Conservation (phyloP, 2,888 invertebrate species). For the Blera fallax region DNA sequence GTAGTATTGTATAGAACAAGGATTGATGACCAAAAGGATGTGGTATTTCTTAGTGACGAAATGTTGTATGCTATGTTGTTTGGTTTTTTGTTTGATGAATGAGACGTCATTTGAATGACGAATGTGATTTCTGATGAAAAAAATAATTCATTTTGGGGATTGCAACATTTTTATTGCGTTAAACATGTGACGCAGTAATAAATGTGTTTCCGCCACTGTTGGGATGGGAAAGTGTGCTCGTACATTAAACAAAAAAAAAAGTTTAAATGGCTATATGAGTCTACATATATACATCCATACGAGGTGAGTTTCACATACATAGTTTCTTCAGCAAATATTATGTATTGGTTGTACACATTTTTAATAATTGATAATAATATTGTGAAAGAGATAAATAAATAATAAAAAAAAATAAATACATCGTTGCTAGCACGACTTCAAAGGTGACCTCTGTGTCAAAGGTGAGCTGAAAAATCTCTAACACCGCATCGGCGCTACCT, state of each 20-base stretch:
- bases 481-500: too few species aligned
- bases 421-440: too few species aligned
- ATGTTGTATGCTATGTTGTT: conserved; percentile 39
- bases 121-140: conserved; percentile 37
- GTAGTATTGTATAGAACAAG: conserved; percentile 35
- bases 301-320: too few species aligned
- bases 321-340: too few species aligned
- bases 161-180: not conserved
- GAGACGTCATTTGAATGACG: conserved; percentile 43
- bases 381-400: too few species aligned
- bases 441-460: too few species aligned
- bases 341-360: too few species aligned
- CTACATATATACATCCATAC: not conserved
- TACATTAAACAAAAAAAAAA: not conserved
- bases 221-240: not conserved
- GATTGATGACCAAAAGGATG: conserved; percentile 49
- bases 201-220: not conserved
- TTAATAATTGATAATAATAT: too few species aligned
- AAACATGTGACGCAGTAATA: conserved; percentile 32
- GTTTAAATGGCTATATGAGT: too few species aligned
- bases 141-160: not conserved
- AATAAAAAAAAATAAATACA: too few species aligned
- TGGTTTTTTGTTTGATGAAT: conserved; percentile 48
- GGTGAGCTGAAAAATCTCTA: too few species aligned
- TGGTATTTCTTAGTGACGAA: conserved; percentile 54